Evolutionary conservation across 2,797 vertebrate genomes (phyloP), one percentile per base, ranked within the genome.

Genomic region (Centropyge bicolor): DNA sequence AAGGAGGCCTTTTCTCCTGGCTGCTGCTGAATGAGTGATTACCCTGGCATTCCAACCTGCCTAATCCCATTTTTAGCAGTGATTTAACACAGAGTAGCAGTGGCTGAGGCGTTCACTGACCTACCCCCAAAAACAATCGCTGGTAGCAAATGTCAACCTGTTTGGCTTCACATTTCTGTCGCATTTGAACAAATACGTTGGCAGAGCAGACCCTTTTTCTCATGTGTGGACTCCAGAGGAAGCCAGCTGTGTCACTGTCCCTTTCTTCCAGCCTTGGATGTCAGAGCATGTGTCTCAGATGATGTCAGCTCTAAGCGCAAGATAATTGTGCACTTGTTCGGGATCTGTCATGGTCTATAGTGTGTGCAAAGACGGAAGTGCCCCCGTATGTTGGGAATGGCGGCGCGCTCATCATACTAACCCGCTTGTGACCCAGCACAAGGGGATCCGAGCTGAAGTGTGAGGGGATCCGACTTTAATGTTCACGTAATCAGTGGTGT

Each of bases 41-140:
- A 88, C 93, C 84, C 82, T 76, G 80, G 89, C 89, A 94, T 95
- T 93, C 88, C 91, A 90, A 87, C 80, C 94, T 91, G 90, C 90
- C 88, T 95, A 78, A 93, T 93, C 95, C 92, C 91, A 95, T 95
- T 91, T 93, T 89, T 91, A 90, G 86, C 92, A 94, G 82, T 85
- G 95, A 92, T 92, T 94, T 92, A 90, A 87, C 90, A 84, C 68
- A 82, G 74, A 88, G 82, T 64, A 70, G 36, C 69, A 70, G 68
- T 78, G 80, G 82, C 80, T 80, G 76, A 85, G 62, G 57, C 67
- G 78, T 85, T 84, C 62, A 54, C 40, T 74, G 67, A 74, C 69
- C 79, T 48, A 19, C n/a, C 69, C 70, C 61, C 51, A 70, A 82
- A 89, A 67, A 8, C 35, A 36, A 63, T 52, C 48, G 43, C 40